Percentiles rank a stretch among this genome's conserved stretches.
Conservation (phyloP, 2,888 invertebrate species). For the Temnothorax ravouxi region DNA sequence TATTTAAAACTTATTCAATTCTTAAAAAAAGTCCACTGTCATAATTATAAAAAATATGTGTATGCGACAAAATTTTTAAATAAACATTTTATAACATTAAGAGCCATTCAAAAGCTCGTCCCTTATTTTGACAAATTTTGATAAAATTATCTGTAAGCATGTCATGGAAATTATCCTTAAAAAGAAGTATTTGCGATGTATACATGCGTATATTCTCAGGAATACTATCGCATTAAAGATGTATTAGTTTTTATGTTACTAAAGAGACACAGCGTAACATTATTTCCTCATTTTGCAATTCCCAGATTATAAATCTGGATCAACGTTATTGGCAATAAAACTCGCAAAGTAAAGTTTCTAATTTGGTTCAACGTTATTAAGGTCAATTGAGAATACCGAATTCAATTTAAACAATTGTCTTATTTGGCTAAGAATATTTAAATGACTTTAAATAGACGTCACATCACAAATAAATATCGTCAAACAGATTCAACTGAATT, state of each 20-base stretch:
- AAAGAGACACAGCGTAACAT: not conserved
- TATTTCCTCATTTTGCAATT: not conserved
- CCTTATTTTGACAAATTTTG: not conserved
- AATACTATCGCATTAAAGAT: not conserved
- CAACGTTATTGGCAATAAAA: no score
- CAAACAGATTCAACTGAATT: no score
- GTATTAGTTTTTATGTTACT: not conserved
- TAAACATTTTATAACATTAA: not conserved
- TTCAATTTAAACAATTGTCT: not conserved
- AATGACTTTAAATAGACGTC: not conserved
- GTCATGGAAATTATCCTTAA: not conserved
- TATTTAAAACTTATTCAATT: not conserved
- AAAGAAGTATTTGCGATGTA: not conserved
- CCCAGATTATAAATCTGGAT: not conserved
- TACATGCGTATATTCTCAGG: not conserved
- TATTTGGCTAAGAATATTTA: not conserved
- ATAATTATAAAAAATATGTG: not conserved
- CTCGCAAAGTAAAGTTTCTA: no score
- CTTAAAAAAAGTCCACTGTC: not conserved
- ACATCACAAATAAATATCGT: no score
- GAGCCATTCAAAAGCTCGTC: not conserved
- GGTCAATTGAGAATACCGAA: not conserved
- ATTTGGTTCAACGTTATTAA: no score
- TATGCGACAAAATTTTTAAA: not conserved
- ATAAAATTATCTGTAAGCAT: not conserved